Percentiles rank a stretch among this genome's conserved stretches.
phyloP scores from a whole-genome alignment of 2,797 vertebrate genomes.

The Smutsia gigantea region DNA sequence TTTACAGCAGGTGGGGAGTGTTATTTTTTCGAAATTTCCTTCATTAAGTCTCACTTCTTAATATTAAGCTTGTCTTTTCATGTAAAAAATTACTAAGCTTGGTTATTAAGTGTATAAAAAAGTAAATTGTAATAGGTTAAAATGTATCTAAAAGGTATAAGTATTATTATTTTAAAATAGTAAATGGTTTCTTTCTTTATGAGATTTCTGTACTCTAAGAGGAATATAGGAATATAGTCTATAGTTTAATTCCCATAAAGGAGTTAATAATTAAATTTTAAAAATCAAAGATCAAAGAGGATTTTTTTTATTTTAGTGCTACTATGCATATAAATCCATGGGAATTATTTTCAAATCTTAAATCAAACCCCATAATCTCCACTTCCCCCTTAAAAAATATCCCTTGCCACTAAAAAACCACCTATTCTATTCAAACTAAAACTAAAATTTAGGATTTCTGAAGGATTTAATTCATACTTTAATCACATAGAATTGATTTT shows the following conservation, averaged over 20 bases:
- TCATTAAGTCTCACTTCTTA: neutral
- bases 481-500: constrained; percentile 39
- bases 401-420: neutral
- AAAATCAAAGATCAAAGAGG: neutral
- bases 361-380: neutral
- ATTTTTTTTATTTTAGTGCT: neutral
- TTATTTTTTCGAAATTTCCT: constrained; percentile 22
- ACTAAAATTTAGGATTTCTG: neutral
- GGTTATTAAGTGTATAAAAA: neutral
- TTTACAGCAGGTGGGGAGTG: neutral
- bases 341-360: constrained; percentile 18
- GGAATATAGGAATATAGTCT: neutral
- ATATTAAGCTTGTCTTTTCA: neutral
- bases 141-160: neutral
- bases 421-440: neutral
- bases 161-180: constrained; percentile 8
- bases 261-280: constrained; percentile 16
- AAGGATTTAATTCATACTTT: constrained; percentile 16
- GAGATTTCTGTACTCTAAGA: neutral
- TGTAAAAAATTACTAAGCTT: neutral
- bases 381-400: neutral
- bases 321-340: neutral
- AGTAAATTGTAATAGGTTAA: neutral
- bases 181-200: neutral
- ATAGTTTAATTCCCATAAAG: neutral